Percentiles rank a stretch among this genome's conserved stretches.
Evolutionary conservation across 2,113 vertebrate species (phyloP).

Genomic region (Dipodomys stephensi): DNA sequence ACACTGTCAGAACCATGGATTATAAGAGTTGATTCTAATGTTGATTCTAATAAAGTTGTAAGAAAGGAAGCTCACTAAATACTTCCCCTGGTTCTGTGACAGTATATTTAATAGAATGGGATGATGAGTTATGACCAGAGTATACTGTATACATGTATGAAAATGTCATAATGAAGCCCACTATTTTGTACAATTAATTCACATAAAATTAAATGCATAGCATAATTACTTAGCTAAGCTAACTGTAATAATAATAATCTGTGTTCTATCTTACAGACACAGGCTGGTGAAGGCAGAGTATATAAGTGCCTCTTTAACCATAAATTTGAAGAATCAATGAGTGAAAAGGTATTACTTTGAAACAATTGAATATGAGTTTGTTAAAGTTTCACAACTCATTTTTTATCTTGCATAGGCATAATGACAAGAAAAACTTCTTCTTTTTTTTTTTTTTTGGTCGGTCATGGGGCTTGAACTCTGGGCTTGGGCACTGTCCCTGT

Average conservation of each 20-base stretch:
- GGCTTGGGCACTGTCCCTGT: too few species aligned
- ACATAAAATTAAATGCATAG: neutral
- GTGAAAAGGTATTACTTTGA: constrained; percentile 89
- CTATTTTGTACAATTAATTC: too few species aligned
- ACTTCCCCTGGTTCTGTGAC: constrained; percentile 2
- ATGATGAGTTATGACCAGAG: too few species aligned
- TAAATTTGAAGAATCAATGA: constrained; percentile 99
- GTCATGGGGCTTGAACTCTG: too few species aligned
- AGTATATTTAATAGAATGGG: neutral
- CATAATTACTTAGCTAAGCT: neutral
- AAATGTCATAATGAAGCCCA: too few species aligned
- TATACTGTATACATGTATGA: too few species aligned
- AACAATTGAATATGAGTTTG: constrained; percentile 52
- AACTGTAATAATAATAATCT: neutral
- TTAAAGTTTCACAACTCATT: neutral
- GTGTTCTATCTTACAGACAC: constrained; percentile 88
- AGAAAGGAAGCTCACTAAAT: constrained; percentile 20
- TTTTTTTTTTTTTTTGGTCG: neutral
- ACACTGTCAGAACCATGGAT: neutral
- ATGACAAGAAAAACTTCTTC: neutral
- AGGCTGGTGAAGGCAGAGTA: constrained; percentile 96
- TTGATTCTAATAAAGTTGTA: neutral
- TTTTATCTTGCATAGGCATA: neutral
- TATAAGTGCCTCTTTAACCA: constrained; percentile 99
- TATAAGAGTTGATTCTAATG: neutral